Conservation (phyloP, 2,888 invertebrate genomes). For the Apoda limacodes region DNA sequence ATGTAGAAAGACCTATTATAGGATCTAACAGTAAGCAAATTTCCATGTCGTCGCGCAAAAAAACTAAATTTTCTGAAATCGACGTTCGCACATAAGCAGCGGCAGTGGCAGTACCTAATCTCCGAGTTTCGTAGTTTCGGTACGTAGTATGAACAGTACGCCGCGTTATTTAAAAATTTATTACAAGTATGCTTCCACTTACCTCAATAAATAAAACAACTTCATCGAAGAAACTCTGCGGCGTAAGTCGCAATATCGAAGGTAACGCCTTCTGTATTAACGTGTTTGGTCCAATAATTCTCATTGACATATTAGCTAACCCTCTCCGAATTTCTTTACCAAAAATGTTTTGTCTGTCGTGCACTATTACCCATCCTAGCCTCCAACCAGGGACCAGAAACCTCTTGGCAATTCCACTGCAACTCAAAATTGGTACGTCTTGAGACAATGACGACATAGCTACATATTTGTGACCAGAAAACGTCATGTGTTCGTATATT, state of each 20-base stretch:
- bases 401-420: slow-evolving; percentile 95
- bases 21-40: too few relatives aligned
- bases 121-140: too few relatives aligned
- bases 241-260: slow-evolving; percentile 85
- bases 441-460: slow-evolving; percentile 87
- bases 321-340: slow-evolving; percentile 65
- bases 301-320: slow-evolving; percentile 78
- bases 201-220: slow-evolving; percentile 71
- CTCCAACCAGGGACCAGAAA: slow-evolving; percentile 98
- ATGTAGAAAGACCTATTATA: too few relatives aligned
- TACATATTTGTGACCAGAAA: slow-evolving; percentile 82
- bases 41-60: too few relatives aligned
- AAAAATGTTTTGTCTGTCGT: slow-evolving; percentile 83
- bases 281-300: slow-evolving; percentile 93
- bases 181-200: too few relatives aligned
- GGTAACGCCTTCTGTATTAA: slow-evolving; percentile 92
- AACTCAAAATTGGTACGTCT: slow-evolving; percentile 92
- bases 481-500: slow-evolving; percentile 97
- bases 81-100: too few relatives aligned
- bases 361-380: slow-evolving; percentile 95
- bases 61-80: too few relatives aligned
- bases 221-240: slow-evolving; percentile 85
- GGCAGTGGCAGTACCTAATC: too few relatives aligned
- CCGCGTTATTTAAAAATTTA: too few relatives aligned
- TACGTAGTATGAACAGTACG: too few relatives aligned